Conservation (phyloP, 1,140 invertebrate species). For the Pseudomyrmex dendroicus region DNA sequence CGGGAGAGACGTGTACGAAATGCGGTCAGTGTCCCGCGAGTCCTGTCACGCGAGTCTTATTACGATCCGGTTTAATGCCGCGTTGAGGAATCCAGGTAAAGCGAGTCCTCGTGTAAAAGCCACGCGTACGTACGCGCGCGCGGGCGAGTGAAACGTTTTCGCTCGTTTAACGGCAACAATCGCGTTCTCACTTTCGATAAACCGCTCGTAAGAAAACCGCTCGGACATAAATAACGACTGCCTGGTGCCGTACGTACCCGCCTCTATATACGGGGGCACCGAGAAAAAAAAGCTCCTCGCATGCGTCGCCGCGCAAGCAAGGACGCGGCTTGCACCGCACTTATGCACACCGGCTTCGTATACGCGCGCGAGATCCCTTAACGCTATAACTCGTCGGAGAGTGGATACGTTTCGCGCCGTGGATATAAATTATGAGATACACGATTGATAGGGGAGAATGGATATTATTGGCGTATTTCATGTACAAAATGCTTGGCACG, state of each 20-base stretch:
- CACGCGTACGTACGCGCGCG: not conserved
- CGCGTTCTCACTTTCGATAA: constrained; percentile 56
- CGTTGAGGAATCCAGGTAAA: constrained; percentile 23
- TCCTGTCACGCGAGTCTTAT: constrained; percentile 23
- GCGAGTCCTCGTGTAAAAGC: not conserved
- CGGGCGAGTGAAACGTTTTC: constrained; percentile 25
- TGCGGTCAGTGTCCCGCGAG: constrained; percentile 18
- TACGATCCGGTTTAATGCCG: constrained; percentile 27
- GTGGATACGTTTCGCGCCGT: not conserved
- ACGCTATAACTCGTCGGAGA: constrained; percentile 3
- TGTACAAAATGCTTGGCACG: not conserved
- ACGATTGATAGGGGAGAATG: not conserved
- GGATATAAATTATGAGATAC: constrained; percentile 11
- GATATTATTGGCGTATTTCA: not conserved
- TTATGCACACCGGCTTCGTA: not conserved
- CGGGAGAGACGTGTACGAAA: constrained; percentile 30
- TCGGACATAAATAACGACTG: constrained; percentile 37
- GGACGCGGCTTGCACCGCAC: not conserved
- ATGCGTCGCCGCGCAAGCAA: constrained; percentile 13
- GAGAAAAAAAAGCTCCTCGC: not conserved
- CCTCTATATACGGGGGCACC: not conserved
- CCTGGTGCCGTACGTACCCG: constrained; percentile 4
- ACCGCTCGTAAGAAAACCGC: constrained; percentile 43
- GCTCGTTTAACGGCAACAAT: constrained; percentile 54
- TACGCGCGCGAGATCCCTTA: not conserved